Evolutionary conservation across 2,888 invertebrate species (phyloP).

Genomic region (Spisula subtruncata): DNA sequence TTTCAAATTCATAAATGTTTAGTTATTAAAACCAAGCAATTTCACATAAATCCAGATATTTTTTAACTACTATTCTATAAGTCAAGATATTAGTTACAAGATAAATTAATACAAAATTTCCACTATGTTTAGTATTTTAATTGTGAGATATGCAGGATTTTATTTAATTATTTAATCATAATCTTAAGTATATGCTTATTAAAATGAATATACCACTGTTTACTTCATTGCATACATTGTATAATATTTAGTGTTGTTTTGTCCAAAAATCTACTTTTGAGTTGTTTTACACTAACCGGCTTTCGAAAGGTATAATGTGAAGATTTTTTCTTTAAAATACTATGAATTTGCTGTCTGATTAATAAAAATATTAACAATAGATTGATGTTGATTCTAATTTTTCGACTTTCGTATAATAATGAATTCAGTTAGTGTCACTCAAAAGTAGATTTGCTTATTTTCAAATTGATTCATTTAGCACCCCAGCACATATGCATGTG

Average conservation of each 20-base stretch:
- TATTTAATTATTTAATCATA: too few relatives aligned
- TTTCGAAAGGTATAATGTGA: background rate
- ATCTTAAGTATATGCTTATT: background rate
- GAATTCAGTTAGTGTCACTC: background rate
- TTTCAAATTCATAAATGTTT: too few relatives aligned
- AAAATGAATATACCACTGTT: background rate
- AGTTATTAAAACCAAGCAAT: too few relatives aligned
- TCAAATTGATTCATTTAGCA: background rate
- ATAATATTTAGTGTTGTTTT: conserved; percentile 17
- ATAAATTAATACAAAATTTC: too few relatives aligned
- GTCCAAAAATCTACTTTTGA: conserved; percentile 30
- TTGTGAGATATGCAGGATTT: too few relatives aligned
- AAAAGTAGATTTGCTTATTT: conserved; percentile 13
- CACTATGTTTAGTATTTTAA: too few relatives aligned
- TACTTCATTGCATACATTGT: background rate
- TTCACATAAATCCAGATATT: too few relatives aligned
- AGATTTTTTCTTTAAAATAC: background rate
- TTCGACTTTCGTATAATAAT: background rate
- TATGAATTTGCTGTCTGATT: conserved; percentile 4
- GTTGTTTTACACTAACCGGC: conserved; percentile 14
- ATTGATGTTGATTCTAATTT: conserved; percentile 8
- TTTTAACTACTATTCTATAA: too few relatives aligned
- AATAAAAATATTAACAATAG: background rate
- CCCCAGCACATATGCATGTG: background rate
- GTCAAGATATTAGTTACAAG: too few relatives aligned